Evolutionary conservation across 1,140 invertebrate genomes (phyloP).

Genomic region (Formica selysi): DNA sequence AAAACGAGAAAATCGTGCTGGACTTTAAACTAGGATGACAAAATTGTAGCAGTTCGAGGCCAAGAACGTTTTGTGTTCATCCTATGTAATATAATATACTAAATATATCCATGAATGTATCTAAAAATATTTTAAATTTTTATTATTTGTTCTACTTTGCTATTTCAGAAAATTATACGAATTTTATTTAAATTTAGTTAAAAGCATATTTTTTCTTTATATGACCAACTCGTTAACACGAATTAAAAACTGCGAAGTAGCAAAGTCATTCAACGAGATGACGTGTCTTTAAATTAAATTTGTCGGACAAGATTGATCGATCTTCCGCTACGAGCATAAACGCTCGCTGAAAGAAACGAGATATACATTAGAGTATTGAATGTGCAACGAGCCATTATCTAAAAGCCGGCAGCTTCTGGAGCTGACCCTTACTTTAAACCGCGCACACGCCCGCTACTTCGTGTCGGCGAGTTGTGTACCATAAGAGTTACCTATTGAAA

Average conservation of each 20-base stretch:
- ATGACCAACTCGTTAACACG: not conserved
- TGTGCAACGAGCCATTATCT: conserved; percentile 23
- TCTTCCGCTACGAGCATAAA: not conserved
- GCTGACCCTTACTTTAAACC: conserved; percentile 21
- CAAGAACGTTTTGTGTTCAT: not conserved
- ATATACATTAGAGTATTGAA: conserved; percentile 24
- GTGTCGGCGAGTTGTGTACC: conserved; percentile 4
- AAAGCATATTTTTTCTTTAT: not conserved
- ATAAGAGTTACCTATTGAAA: not conserved
- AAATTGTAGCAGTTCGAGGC: conserved; percentile 4
- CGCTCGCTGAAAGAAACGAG: conserved; percentile 14
- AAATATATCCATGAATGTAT: not conserved
- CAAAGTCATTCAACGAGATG: conserved; percentile 11
- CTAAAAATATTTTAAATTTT: conserved; percentile 20
- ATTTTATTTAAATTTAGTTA: not conserved
- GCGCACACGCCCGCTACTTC: conserved; percentile 30
- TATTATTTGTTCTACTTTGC: not conserved
- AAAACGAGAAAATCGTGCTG: conserved; percentile 39
- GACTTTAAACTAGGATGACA: conserved; percentile 33
- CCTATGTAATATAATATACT: not conserved
- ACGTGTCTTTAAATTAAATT: conserved; percentile 41
- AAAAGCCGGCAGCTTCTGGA: conserved; percentile 17
- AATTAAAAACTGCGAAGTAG: not conserved
- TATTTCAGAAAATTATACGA: not conserved
- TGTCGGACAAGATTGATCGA: conserved; percentile 24